Evolutionary conservation across 2,888 invertebrate species (phyloP), one percentile per base, ranked within the genome.

Genomic region (Coelogynopora nodosa): DNA sequence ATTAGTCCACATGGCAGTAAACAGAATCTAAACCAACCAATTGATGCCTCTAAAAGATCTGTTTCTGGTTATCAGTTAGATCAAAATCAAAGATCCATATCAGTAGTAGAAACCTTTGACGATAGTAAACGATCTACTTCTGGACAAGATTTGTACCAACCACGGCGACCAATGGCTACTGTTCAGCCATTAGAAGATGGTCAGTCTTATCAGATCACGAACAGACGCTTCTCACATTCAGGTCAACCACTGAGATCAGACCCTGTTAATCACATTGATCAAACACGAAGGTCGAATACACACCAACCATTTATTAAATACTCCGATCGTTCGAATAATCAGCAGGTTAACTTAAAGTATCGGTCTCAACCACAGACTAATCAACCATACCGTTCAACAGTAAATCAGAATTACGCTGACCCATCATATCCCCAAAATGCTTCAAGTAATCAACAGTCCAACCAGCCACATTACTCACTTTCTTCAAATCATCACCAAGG

Each of bases 1-100:
- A 23, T 23, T 74, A 74, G 74, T 74, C 74, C 74, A 2, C 5
- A 74, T 74, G 74, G 74, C 5, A 74, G 74, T 74, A 74, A 74
- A 74, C 74, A 74, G 27, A 74, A 74, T 23, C 74, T 74, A 26
- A 74, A 74, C 23, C 74, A 74, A 26, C 74, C 74, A 23, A 10
- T 74, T 74, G 74, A 74, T 26, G 5, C 74, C 2, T 13, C 74
- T 13, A 74, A 74, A 23, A 5, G 74, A 74, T 74, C 74, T 23
- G 23, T 74, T 13, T 74, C 74, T 23, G 74, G 74, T 23, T 74
- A 74, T 23, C 74, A 74, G 27, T 13, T 74, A 5, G 27, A 74
- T 26, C 10, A 74, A 23, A 5, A 26, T 5, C 18, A 26, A 74
- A 2, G 27, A n/a, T 74, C 74, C 2, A 23, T 13, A 74, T 74